phyloP scores from a whole-genome alignment of 2,888 invertebrate species.

The Zhuqinia jingwanae region DNA sequence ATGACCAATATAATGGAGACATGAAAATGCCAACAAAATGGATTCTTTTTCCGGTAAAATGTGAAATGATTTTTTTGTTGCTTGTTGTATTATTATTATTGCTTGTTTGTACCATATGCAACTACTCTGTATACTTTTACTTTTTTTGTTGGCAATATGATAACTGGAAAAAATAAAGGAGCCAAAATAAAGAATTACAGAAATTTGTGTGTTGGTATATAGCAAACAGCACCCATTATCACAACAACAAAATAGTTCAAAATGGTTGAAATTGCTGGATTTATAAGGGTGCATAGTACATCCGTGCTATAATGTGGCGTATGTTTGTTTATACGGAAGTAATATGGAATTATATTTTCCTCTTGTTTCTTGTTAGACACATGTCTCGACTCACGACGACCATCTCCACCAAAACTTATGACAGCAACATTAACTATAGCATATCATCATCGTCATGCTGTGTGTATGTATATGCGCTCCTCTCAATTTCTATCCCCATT shows the following conservation, averaged over 20 bases:
- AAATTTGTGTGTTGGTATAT: background rate
- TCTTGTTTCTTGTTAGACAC: slow-evolving; percentile 48
- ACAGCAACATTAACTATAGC: slow-evolving; percentile 49
- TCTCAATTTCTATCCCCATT: slow-evolving; percentile 43
- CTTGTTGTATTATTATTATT: background rate
- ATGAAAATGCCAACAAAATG: background rate
- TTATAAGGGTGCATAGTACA: background rate
- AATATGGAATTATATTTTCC: slow-evolving; percentile 57
- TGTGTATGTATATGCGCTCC: slow-evolving; percentile 9
- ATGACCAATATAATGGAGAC: background rate
- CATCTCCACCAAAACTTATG: slow-evolving; percentile 57
- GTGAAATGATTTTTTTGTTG: slow-evolving; percentile 7
- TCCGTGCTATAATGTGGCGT: background rate
- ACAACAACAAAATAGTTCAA: background rate
- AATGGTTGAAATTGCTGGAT: background rate
- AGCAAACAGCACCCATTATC: background rate
- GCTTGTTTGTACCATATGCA: background rate
- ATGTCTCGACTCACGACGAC: slow-evolving; percentile 66
- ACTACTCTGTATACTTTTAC: too few species aligned
- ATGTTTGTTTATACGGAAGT: background rate
- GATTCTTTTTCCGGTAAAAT: background rate
- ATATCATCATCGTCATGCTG: too few species aligned
- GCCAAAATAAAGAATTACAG: slow-evolving; percentile 5
- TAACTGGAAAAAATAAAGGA: background rate
- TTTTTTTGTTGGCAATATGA: background rate